Percentiles rank a stretch among this genome's conserved stretches.
These are phyloP conservation scores for Chinchilla lanigera DNA, from an alignment of 2,113 vertebrate genomes.

Conservation along the genomic window DNA sequence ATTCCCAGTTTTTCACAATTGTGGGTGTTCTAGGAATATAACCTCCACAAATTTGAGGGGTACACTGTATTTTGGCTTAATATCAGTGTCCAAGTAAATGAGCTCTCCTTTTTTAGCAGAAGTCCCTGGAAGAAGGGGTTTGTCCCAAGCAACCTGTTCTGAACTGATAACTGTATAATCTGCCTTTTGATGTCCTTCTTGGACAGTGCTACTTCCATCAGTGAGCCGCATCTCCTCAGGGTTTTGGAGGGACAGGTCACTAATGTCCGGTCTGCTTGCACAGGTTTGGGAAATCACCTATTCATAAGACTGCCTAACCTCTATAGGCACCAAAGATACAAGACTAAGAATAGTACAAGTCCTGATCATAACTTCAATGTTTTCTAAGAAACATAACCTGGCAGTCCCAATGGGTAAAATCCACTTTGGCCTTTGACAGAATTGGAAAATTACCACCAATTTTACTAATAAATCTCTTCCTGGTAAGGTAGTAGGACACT, in stretches of 20 bases:
- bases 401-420: background rate
- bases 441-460: background rate
- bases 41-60: too few species aligned
- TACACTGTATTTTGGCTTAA: background rate
- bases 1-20: too few species aligned
- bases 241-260: background rate
- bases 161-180: background rate
- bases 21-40: too few species aligned
- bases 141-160: background rate
- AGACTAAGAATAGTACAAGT: background rate
- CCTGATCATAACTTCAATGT: background rate
- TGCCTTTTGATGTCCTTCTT: background rate
- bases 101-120: background rate
- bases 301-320: background rate
- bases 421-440: too few species aligned
- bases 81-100: background rate
- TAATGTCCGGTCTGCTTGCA: background rate
- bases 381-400: background rate
- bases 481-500: background rate
- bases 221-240: background rate
- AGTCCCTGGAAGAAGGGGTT: background rate
- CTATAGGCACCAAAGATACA: background rate
- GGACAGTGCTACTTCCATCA: background rate
- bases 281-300: background rate
- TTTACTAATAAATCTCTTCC: background rate